Evolutionary conservation across 2,888 invertebrate species (phyloP).

Genomic region (Oligia fasciuncula): DNA sequence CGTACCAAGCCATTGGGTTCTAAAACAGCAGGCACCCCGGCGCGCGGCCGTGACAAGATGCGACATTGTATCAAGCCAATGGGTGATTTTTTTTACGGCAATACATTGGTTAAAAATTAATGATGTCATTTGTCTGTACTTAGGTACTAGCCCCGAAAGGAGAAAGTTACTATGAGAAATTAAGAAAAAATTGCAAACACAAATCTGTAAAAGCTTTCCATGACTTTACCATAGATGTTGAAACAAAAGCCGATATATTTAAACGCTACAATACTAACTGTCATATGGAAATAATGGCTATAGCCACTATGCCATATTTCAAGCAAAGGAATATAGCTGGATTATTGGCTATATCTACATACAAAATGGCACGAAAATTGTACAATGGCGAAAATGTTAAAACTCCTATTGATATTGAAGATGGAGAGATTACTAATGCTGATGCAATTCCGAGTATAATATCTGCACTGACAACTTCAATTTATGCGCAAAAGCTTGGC

Average conservation of each 20-base stretch:
- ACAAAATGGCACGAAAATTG: conserved; percentile 4
- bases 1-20: too few species aligned
- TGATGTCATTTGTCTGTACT: not conserved
- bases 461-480: conserved; percentile 4
- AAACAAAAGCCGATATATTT: conserved; percentile 14
- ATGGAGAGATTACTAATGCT: conserved; percentile 12
- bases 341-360: not conserved
- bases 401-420: conserved; percentile 7
- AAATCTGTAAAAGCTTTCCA: conserved; percentile 15
- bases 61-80: not conserved
- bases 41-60: not conserved
- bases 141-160: conserved; percentile 18
- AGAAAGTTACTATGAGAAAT: conserved; percentile 18
- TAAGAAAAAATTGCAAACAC: conserved; percentile 11
- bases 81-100: too few species aligned
- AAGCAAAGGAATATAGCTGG: conserved; percentile 14
- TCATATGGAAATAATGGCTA: conserved; percentile 9
- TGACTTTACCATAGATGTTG: conserved; percentile 22
- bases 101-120: not conserved
- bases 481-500: not conserved
- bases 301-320: conserved; percentile 16
- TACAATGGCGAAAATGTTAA: conserved; percentile 22
- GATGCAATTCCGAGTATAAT: conserved; percentile 18
- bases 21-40: too few species aligned
- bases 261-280: conserved; percentile 21